Conservation (phyloP, 2,888 invertebrate genomes). For the Leptinotarsa tumamoca region DNA sequence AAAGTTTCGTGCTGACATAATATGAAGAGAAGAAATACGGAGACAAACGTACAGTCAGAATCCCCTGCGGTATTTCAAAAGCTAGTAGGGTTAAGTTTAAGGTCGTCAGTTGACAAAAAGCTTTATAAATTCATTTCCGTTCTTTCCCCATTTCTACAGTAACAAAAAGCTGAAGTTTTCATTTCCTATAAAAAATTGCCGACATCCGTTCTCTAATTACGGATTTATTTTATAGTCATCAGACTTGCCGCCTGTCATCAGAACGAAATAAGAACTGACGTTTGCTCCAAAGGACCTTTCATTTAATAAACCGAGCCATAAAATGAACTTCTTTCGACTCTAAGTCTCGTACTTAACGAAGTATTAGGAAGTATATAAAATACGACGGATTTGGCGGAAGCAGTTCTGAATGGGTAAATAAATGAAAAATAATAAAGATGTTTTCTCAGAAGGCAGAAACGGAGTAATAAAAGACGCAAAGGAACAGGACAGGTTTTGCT, state of each 20-base stretch:
- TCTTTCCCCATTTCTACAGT: not conserved
- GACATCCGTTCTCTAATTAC: conserved; percentile 24
- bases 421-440: conserved; percentile 27
- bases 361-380: conserved; percentile 31
- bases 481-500: too few relatives aligned
- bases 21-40: too few relatives aligned
- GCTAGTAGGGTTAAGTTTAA: not conserved
- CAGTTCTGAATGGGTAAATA: conserved; percentile 19
- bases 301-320: conserved; percentile 25
- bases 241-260: conserved; percentile 21
- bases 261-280: conserved; percentile 10
- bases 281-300: conserved; percentile 12
- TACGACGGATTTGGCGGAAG: conserved; percentile 1
- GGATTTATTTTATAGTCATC: conserved; percentile 24
- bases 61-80: too few relatives aligned
- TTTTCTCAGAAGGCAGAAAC: not conserved
- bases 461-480: not conserved
- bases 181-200: conserved; percentile 7
- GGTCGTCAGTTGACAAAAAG: not conserved
- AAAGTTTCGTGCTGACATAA: too few relatives aligned
- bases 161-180: not conserved
- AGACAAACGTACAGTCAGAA: too few relatives aligned
- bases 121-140: not conserved
- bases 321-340: conserved; percentile 24
- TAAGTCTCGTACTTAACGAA: conserved; percentile 26